Conservation (phyloP, 2,113 vertebrate genomes). For the Parotia lawesii region DNA sequence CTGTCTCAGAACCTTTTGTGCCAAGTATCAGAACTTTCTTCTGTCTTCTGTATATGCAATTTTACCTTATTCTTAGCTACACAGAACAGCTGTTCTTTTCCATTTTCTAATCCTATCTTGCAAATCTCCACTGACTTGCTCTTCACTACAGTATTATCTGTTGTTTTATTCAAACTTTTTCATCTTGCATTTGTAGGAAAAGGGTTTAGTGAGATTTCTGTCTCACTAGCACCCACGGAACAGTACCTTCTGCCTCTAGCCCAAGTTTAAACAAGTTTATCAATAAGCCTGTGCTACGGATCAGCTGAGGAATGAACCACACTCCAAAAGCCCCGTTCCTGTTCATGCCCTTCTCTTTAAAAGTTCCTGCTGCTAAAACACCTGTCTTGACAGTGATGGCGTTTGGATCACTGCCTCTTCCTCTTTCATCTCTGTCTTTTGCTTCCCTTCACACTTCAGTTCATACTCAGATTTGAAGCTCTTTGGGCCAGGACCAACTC, state of each 20-base stretch:
- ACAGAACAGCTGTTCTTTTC: background rate
- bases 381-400: background rate
- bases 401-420: background rate
- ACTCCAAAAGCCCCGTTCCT: background rate
- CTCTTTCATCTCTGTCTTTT: background rate
- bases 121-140: background rate
- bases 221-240: background rate
- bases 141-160: background rate
- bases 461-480: background rate
- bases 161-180: background rate
- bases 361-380: background rate
- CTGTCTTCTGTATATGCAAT: background rate
- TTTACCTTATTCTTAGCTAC: background rate
- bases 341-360: background rate
- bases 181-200: background rate
- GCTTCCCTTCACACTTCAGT: background rate
- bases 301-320: fast-evolving
- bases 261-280: background rate
- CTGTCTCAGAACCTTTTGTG: background rate
- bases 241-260: background rate
- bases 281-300: background rate
- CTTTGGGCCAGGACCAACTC: background rate
- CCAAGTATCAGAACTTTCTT: background rate
- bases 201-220: background rate
- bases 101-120: background rate